Evolutionary conservation across 2,797 vertebrate species (phyloP).

Genomic region (Fundulus diaphanus): DNA sequence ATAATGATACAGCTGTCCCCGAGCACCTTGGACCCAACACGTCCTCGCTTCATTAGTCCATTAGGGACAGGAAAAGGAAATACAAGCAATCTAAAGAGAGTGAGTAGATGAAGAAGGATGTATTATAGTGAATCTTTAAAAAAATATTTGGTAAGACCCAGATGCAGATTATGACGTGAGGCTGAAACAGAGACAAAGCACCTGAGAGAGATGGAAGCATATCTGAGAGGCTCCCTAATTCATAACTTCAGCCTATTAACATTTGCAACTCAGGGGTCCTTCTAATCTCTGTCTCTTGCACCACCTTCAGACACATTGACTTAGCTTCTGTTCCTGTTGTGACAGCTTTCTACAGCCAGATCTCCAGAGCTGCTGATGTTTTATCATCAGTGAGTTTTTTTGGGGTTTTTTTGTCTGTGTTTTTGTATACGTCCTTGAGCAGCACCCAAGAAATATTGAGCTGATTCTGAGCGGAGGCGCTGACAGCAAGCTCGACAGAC

Average conservation of each 20-base stretch:
- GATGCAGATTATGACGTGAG: conserved; percentile 3
- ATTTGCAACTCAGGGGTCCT: conserved; percentile 18
- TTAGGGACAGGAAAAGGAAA: conserved; percentile 39
- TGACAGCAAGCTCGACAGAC: conserved; percentile 27
- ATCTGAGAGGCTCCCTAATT: conserved; percentile 32
- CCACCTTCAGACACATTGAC: conserved; percentile 10
- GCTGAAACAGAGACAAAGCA: neutral
- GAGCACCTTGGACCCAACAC: conserved; percentile 53
- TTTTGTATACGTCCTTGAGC: conserved; percentile 65
- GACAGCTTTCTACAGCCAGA: conserved; percentile 35
- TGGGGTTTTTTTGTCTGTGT: conserved; percentile 55
- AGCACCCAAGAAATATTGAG: conserved; percentile 57
- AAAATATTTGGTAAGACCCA: conserved; percentile 21
- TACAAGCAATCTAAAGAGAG: conserved; percentile 14
- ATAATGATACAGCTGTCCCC: conserved; percentile 60
- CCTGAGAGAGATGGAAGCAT: neutral
- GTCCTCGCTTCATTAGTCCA: conserved; percentile 53
- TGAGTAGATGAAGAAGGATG: conserved; percentile 1
- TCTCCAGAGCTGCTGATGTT: conserved; percentile 46
- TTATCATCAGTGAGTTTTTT: conserved; percentile 24
- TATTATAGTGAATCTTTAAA: conserved; percentile 26
- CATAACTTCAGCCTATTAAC: conserved; percentile 22
- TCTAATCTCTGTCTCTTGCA: conserved; percentile 11
- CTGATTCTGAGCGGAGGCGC: conserved; percentile 44
- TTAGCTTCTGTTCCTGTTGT: conserved; percentile 26